Evolutionary conservation across 2,888 invertebrate species (phyloP).

Genomic region (Meganola albula): DNA sequence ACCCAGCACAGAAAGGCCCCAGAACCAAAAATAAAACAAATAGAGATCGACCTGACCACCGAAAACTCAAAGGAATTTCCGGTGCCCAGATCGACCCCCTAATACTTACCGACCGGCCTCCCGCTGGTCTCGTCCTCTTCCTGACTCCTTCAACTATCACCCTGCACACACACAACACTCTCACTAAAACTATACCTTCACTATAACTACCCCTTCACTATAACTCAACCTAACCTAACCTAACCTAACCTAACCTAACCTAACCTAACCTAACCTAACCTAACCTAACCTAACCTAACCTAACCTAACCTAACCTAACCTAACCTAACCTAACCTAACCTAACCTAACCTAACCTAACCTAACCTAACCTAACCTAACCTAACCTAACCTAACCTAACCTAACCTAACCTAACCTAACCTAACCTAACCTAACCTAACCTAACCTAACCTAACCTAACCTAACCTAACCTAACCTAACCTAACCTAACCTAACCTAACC

Average conservation of each 20-base stretch:
- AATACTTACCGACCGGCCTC: background rate
- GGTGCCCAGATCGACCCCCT: too few relatives aligned
- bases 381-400: constrained; percentile 17
- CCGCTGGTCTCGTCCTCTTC: background rate
- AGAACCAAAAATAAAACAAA: too few relatives aligned
- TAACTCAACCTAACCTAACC: constrained; percentile 11
- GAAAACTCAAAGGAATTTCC: background rate
- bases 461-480: constrained; percentile 7
- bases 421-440: constrained; percentile 15
- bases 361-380: constrained; percentile 19
- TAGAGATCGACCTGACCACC: background rate
- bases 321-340: constrained; percentile 18
- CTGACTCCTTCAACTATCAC: background rate
- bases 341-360: constrained; percentile 13
- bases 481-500: constrained; percentile 13
- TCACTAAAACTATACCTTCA: background rate
- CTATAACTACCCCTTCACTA: background rate
- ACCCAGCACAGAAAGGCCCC: too few relatives aligned
- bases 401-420: constrained; percentile 16
- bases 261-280: constrained; percentile 14
- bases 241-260: constrained; percentile 16
- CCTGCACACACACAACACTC: background rate
- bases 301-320: constrained; percentile 17
- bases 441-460: constrained; percentile 16
- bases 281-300: constrained; percentile 16